Percentiles rank a stretch among this genome's conserved stretches.
Evolutionary conservation across 64 coral and sea anemone genomes (phyloP).

Genomic region (Montipora cactus): DNA sequence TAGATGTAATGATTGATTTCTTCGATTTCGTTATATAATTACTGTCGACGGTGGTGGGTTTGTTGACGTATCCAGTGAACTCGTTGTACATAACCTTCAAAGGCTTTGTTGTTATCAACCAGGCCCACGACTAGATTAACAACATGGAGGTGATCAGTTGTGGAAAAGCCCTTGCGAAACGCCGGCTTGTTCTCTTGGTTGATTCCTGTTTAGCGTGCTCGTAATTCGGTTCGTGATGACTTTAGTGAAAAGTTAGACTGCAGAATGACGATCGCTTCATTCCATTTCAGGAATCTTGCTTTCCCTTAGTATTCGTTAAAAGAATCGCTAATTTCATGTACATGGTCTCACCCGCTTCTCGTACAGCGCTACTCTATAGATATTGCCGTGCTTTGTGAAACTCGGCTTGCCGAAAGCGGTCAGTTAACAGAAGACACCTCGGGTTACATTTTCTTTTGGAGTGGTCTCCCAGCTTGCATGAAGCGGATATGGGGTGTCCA

Average conservation of each 20-base stretch:
- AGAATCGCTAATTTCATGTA: neutral
- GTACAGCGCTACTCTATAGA: no score
- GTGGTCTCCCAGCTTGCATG: no score
- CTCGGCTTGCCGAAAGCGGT: no score
- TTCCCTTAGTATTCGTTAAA: neutral
- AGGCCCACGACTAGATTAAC: neutral
- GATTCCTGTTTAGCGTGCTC: neutral
- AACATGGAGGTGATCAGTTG: neutral
- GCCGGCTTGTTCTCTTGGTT: conserved; percentile 5
- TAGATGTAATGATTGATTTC: neutral
- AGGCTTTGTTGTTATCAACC: neutral
- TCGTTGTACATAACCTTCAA: neutral
- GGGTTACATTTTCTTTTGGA: no score
- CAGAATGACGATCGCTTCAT: conserved; percentile 4
- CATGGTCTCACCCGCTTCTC: neutral
- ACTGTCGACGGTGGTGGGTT: neutral
- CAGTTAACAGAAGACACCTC: no score
- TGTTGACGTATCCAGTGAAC: neutral
- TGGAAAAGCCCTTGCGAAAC: neutral
- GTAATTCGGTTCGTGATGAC: conserved; percentile 1
- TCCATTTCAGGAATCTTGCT: neutral
- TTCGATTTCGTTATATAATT: neutral
- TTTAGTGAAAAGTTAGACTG: neutral
- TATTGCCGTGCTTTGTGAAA: no score
- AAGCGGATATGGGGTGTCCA: no score